These are phyloP conservation scores for Rhizomys pruinosus DNA, from an alignment of 2,113 vertebrate species.

Conservation along the genomic window DNA sequence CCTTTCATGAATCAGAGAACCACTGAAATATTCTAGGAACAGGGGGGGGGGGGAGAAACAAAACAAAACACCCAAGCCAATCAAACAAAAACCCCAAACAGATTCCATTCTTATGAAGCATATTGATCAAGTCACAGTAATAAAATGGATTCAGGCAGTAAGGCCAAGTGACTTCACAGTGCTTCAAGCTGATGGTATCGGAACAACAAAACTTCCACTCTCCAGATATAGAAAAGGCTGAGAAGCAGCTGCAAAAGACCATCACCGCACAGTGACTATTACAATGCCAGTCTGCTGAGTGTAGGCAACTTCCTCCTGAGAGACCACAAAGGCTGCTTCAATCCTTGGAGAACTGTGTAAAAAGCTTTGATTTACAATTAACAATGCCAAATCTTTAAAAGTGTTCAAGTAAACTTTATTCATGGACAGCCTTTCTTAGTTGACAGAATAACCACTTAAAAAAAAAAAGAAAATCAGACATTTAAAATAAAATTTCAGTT, in stretches of 20 bases:
- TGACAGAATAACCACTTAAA: background rate
- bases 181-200: constrained; percentile 72
- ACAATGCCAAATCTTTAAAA: constrained; percentile 85
- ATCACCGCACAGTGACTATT: constrained; percentile 86
- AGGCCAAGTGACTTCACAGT: constrained; percentile 41
- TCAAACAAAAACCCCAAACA: background rate
- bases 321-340: constrained; percentile 85
- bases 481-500: constrained; percentile 54
- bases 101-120: constrained; percentile 23
- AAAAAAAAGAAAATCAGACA: constrained; percentile 56
- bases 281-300: constrained; percentile 84
- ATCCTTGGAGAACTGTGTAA: constrained; percentile 84
- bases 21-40: constrained; percentile 50
- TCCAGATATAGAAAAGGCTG: constrained; percentile 75
- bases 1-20: constrained; percentile 39
- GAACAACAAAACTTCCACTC: constrained; percentile 73
- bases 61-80: background rate
- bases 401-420: constrained; percentile 80
- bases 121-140: constrained; percentile 62
- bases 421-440: constrained; percentile 71
- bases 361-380: constrained; percentile 86
- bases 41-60: background rate
- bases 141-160: constrained; percentile 61
- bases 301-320: constrained; percentile 88
- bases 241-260: constrained; percentile 94